Evolutionary conservation across 2,888 invertebrate genomes (phyloP), one percentile per base, ranked within the genome.

Genomic region (Ophioninae sp.): DNA sequence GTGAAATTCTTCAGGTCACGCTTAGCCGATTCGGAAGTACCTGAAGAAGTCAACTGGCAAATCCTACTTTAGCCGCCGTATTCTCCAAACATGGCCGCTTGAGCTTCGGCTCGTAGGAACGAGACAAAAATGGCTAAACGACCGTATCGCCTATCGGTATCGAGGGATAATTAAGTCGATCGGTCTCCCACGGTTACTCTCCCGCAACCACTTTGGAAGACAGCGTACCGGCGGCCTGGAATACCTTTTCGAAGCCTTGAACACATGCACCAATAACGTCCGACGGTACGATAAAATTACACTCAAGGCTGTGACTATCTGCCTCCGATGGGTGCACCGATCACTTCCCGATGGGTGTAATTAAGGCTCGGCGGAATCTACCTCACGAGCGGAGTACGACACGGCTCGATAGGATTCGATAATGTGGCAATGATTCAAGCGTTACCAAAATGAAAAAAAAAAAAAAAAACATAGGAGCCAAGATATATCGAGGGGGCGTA

Each of bases 201-300:
- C 67, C 23, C 7, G 8, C 44, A 44, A 13, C 44, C 23, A 41
- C 8, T 41, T 67, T 67, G 23, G 39, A 76, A 67, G 50, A n/a
- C 50, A 30, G 64, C 50, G n/a, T 20, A 64, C 30, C 50, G 37
- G 50, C 30, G 6, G 6, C 41, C 41, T 72, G 59, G 61, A 59
- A 20, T 61, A 21, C 41, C 21, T 39, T 23, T 37, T 13, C 7
- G 61, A 57, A 57, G 37, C 57, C 20, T 57, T 17, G 6, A 57
- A 30, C 17, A 30, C 17, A 5, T 30, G 21, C 57, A 61, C 41
- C 56, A 65, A n/a, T 64, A 75, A 65, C 65, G 56, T 10, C 75
- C 23, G 56, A 75, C 30, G 20, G 56, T 57, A 75, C 37, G 20
- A 65, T 75, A 65, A 75, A 75, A 75, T 37, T 30, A 65, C 21